Evolutionary conservation across 2,113 vertebrate species (phyloP).

Genomic region (Zootoca vivipara): DNA sequence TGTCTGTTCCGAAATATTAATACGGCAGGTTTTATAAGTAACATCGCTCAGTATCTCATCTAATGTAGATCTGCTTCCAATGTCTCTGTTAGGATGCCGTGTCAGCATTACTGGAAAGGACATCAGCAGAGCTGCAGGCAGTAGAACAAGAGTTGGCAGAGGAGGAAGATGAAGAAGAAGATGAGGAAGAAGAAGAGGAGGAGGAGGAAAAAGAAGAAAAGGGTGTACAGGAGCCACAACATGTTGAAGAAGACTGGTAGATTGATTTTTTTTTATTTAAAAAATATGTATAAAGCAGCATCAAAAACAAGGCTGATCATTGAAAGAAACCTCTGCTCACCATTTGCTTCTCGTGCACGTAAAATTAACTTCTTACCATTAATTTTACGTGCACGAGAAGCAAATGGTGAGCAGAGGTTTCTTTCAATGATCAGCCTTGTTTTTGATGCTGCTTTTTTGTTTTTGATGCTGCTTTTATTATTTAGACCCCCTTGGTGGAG

Average conservation of each 20-base stretch:
- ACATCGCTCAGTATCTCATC: not conserved
- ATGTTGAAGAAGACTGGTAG: conserved; percentile 76
- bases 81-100: conserved; percentile 78
- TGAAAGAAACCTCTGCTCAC: not conserved
- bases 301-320: not conserved
- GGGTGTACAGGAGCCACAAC: conserved; percentile 56
- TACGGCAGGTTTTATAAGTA: conserved; percentile 5
- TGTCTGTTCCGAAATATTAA: conserved; percentile 7
- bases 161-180: conserved; percentile 68
- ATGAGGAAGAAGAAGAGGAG: conserved; percentile 62
- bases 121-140: conserved; percentile 82
- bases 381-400: no score
- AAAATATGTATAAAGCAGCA: not conserved
- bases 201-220: conserved; percentile 65
- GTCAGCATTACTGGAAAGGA: conserved; percentile 82
- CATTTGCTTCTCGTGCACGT: not conserved
- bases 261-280: not conserved
- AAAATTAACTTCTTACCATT: not conserved
- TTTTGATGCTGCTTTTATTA: no score
- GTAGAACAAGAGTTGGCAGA: conserved; percentile 82
- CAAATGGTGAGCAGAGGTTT: no score
- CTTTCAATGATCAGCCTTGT: no score
- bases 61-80: conserved; percentile 23
- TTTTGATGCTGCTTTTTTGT: no score
- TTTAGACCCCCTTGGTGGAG: not conserved